Evolutionary conservation across 2,113 vertebrate species (phyloP).

Genomic region (Aegypius monachus): DNA sequence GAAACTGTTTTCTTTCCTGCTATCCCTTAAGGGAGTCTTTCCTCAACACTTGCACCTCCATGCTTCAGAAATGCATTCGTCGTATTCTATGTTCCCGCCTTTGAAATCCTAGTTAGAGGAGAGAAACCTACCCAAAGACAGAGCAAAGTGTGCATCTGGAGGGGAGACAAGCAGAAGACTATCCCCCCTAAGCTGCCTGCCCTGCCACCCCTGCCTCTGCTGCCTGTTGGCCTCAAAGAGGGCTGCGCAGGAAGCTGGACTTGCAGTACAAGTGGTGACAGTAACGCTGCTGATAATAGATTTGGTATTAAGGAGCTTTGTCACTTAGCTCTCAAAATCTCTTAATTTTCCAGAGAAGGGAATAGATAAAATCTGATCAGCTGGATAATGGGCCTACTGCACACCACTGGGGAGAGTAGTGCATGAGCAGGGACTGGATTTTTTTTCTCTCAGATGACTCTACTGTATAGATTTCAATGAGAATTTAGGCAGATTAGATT

Average conservation of each 20-base stretch:
- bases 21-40: neutral
- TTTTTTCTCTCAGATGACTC: neutral
- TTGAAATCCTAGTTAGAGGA: neutral
- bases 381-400: neutral
- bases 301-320: neutral
- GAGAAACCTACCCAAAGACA: neutral
- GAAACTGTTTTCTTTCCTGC: neutral
- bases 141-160: neutral
- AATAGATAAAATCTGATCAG: neutral
- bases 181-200: neutral
- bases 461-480: rapidly evolving
- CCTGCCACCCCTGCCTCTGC: neutral
- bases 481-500: neutral
- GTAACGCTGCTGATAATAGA: neutral
- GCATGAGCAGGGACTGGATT: neutral
- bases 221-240: rapidly evolving
- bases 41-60: neutral
- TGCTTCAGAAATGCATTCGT: neutral
- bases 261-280: neutral
- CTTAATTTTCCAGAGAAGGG: neutral
- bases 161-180: neutral
- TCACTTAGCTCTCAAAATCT: neutral
- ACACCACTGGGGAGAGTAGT: neutral
- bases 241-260: neutral
- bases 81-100: rapidly evolving